Percentiles rank a stretch among this genome's conserved stretches.
Conservation (phyloP, 1,140 invertebrate genomes). For the Psilanteris sp. region DNA sequence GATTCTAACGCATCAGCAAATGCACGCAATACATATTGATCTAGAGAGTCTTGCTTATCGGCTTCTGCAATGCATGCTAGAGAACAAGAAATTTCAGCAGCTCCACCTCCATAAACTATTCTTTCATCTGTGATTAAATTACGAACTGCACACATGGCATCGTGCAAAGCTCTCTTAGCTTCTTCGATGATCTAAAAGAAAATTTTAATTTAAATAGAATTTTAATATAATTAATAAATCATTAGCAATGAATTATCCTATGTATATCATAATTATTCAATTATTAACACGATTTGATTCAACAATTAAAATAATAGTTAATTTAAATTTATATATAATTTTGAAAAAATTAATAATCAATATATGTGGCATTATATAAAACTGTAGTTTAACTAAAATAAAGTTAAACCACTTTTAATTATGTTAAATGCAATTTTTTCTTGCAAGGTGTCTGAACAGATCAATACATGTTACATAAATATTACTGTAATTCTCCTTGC, state of each 20-base stretch:
- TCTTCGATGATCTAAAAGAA: constrained; percentile 95
- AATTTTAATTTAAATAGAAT: too few relatives aligned
- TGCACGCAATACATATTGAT: constrained; percentile 98
- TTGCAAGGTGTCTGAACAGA: constrained; percentile 77
- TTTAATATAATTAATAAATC: too few relatives aligned
- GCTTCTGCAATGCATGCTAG: constrained; percentile 93
- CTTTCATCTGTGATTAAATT: constrained; percentile 96
- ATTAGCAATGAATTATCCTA: too few relatives aligned
- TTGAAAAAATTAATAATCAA: constrained; percentile 14
- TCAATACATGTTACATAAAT: constrained; percentile 32
- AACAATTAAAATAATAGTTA: too few relatives aligned
- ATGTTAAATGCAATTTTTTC: constrained; percentile 62
- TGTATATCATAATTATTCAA: too few relatives aligned
- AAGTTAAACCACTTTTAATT: constrained; percentile 28
- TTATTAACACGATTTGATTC: too few relatives aligned
- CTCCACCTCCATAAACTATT: constrained; percentile 98
- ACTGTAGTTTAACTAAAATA: constrained; percentile 6
- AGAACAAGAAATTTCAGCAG: constrained; percentile 97
- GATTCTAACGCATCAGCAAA: constrained; percentile 97
- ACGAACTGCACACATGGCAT: constrained; percentile 97
- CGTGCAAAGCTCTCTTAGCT: constrained; percentile 97
- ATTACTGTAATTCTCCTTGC: constrained; percentile 76
- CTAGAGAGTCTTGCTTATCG: constrained; percentile 94
- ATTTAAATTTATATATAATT: too few relatives aligned
- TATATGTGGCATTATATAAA: constrained; percentile 42